Evolutionary conservation across 2,113 vertebrate species (phyloP).

Genomic region (Diadophis punctatus): DNA sequence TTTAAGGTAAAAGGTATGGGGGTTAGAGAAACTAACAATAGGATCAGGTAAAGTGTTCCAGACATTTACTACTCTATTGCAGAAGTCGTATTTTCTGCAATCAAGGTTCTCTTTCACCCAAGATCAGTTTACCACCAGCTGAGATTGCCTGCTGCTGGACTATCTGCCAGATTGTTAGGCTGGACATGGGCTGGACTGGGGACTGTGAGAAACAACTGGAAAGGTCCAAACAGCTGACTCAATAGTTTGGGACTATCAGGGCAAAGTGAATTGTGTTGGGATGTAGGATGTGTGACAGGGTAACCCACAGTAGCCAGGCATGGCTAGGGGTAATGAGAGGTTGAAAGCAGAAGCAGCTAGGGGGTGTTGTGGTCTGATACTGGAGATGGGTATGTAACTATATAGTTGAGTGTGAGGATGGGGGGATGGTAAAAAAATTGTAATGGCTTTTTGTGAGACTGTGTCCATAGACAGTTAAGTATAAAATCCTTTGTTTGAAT

Average conservation of each 20-base stretch:
- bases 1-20: no score
- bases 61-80: no score
- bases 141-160: not conserved
- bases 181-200: not conserved
- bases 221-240: not conserved
- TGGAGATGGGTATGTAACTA: not conserved
- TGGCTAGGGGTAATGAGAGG: not conserved
- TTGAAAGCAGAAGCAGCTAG: not conserved
- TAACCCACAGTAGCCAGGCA: not conserved
- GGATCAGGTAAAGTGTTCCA: no score
- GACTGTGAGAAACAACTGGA: not conserved
- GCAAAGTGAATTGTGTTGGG: not conserved
- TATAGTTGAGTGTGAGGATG: not conserved
- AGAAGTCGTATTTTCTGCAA: no score
- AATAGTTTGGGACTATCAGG: not conserved
- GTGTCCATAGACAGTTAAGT: not conserved
- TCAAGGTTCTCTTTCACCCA: not conserved
- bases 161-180: not conserved
- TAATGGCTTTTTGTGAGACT: not conserved
- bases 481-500: not conserved
- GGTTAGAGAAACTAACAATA: no score
- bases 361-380: not conserved
- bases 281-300: not conserved
- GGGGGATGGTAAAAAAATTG: not conserved
- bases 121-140: not conserved